These are phyloP conservation scores for Parus major DNA, from an alignment of 2,113 vertebrate genomes.

Conservation along the genomic window DNA sequence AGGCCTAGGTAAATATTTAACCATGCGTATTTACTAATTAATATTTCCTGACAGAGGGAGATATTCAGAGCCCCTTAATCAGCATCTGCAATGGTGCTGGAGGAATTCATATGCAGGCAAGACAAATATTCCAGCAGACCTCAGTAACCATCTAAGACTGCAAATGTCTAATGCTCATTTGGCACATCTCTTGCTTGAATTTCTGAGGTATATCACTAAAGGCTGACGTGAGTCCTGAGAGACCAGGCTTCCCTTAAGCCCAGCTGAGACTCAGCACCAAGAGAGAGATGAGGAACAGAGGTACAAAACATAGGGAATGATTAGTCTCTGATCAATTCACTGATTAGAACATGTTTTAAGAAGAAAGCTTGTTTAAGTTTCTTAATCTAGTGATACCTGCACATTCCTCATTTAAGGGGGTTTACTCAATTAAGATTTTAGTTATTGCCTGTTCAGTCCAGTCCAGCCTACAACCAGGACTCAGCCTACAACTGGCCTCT, in stretches of 20 bases:
- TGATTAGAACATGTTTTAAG: neutral
- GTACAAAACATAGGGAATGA: accelerated
- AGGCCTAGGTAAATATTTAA: constrained; percentile 13
- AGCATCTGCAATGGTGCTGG: neutral
- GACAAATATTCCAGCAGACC: neutral
- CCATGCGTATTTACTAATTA: neutral
- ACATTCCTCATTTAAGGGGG: neutral
- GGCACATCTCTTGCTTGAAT: neutral
- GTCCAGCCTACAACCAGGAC: neutral
- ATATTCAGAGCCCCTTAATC: neutral
- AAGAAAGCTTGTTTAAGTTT: neutral
- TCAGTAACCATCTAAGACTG: neutral
- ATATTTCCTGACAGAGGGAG: neutral
- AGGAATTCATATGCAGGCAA: neutral
- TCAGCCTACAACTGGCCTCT: neutral
- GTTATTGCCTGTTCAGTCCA: neutral
- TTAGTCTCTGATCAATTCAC: neutral
- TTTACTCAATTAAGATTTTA: neutral
- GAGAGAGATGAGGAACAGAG: neutral
- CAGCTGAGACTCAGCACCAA: neutral
- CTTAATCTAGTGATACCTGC: neutral
- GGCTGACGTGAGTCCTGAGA: neutral
- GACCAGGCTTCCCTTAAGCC: neutral
- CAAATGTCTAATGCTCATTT: neutral
- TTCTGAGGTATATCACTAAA: neutral